These are phyloP conservation scores for Meandrusa payeni DNA, from an alignment of 2,888 invertebrate genomes.

Conservation along the genomic window DNA sequence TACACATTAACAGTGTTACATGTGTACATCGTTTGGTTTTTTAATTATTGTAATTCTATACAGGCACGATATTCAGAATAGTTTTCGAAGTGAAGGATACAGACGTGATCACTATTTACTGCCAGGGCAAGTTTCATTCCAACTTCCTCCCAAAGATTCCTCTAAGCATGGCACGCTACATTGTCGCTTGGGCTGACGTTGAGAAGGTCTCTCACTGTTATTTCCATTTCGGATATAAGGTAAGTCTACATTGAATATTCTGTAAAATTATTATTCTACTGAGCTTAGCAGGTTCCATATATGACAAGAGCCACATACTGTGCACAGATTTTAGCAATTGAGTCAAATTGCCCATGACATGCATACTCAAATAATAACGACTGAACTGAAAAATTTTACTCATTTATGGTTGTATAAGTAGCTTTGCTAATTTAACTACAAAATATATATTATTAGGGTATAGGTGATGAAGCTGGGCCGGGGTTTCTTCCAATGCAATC, in stretches of 20 bases:
- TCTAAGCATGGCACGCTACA: constrained; percentile 59
- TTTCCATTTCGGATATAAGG: constrained; percentile 56
- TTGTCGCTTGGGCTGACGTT: constrained; percentile 73
- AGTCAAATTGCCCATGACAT: no score
- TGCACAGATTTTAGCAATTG: no score
- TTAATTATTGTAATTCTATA: not conserved
- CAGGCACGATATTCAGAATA: constrained; percentile 71
- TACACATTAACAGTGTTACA: no score
- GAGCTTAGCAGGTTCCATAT: no score
- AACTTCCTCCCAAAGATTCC: constrained; percentile 75
- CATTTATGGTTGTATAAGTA: no score
- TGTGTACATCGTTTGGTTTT: no score
- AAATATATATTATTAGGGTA: constrained; percentile 30
- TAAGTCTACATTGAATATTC: constrained; percentile 25
- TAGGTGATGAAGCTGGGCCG: constrained; percentile 42
- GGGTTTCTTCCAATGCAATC: constrained; percentile 40
- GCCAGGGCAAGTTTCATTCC: constrained; percentile 73
- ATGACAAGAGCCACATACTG: no score
- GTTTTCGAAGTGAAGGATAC: constrained; percentile 72
- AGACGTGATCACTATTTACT: constrained; percentile 74
- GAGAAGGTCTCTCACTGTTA: constrained; percentile 67
- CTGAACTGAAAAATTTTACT: no score
- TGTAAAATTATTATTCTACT: no score
- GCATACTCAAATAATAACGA: no score
- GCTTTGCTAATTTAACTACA: no score